Evolutionary conservation across 2,797 vertebrate genomes (phyloP).

Genomic region (Enteromius mattozi): DNA sequence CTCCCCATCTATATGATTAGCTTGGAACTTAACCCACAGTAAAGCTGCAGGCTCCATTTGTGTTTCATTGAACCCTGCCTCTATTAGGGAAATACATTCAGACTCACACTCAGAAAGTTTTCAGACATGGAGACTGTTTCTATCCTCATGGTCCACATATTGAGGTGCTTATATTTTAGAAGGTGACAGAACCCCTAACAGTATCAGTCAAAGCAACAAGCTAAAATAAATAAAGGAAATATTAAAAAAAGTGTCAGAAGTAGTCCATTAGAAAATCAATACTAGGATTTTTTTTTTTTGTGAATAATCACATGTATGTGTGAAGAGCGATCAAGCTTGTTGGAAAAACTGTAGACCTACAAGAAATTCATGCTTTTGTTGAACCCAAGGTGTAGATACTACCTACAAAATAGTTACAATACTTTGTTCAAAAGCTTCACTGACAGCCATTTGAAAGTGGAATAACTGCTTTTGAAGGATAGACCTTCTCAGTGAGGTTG

Average conservation of each 20-base stretch:
- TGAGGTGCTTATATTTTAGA: background rate
- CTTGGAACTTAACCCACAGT: constrained; percentile 20
- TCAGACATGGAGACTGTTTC: background rate
- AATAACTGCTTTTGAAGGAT: background rate
- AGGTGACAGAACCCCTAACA: background rate
- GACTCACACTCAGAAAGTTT: background rate
- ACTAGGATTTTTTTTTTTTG: background rate
- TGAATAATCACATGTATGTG: background rate
- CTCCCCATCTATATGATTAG: constrained; percentile 7
- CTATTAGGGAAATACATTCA: background rate
- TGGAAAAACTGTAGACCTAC: background rate
- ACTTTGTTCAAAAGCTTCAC: background rate
- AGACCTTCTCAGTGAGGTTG: background rate
- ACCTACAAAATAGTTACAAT: background rate
- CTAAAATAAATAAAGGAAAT: background rate
- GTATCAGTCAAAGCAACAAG: background rate
- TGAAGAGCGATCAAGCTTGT: background rate
- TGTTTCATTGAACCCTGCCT: background rate
- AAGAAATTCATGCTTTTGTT: background rate
- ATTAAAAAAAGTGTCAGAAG: background rate
- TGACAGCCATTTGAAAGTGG: background rate
- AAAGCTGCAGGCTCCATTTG: constrained; percentile 8
- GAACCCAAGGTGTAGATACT: background rate
- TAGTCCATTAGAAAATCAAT: background rate
- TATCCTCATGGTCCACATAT: background rate